A percentile compares a stretch with the other conserved stretches of the same genome.
Conservation (phyloP, 2,888 invertebrate genomes). For the Andrena bucephala region DNA sequence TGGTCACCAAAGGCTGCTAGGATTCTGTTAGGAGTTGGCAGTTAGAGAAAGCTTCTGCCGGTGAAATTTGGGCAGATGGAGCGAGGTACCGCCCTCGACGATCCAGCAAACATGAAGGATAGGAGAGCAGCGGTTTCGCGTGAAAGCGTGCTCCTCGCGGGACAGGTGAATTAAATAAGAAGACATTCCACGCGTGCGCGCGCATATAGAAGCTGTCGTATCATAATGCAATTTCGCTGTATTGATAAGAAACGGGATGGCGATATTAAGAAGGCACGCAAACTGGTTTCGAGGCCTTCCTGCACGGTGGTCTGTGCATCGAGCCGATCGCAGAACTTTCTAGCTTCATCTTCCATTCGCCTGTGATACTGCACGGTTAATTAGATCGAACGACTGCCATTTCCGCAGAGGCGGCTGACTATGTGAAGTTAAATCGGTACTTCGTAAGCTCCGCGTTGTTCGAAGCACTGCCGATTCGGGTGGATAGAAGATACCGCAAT, state of each 20-base stretch:
- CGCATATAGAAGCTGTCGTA: conserved; percentile 10
- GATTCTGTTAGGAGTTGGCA: no score
- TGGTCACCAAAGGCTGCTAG: no score
- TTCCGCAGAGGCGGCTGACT: conserved; percentile 9
- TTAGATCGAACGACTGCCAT: conserved; percentile 17
- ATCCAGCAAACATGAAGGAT: conserved; percentile 3
- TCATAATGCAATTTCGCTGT: conserved; percentile 44
- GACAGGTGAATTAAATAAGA: conserved; percentile 26
- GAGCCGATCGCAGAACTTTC: conserved; percentile 51
- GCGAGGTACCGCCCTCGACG: conserved; percentile 19
- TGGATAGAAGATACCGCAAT: neutral
- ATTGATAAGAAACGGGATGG: conserved; percentile 38
- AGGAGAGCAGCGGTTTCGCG: conserved; percentile 16
- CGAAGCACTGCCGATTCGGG: neutral
- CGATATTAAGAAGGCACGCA: conserved; percentile 20
- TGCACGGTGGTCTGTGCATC: conserved; percentile 18
- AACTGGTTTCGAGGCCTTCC: conserved; percentile 33
- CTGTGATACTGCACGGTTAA: conserved; percentile 32
- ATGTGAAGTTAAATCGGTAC: neutral
- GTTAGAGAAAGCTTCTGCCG: neutral
- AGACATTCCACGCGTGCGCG: conserved; percentile 16
- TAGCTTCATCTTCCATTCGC: conserved; percentile 26
- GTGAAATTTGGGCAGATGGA: conserved; percentile 9
- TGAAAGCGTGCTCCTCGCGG: conserved; percentile 29
- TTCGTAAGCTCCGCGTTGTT: neutral